Evolutionary conservation across 1,140 invertebrate genomes (phyloP).

Genomic region (Uloborus diversus): DNA sequence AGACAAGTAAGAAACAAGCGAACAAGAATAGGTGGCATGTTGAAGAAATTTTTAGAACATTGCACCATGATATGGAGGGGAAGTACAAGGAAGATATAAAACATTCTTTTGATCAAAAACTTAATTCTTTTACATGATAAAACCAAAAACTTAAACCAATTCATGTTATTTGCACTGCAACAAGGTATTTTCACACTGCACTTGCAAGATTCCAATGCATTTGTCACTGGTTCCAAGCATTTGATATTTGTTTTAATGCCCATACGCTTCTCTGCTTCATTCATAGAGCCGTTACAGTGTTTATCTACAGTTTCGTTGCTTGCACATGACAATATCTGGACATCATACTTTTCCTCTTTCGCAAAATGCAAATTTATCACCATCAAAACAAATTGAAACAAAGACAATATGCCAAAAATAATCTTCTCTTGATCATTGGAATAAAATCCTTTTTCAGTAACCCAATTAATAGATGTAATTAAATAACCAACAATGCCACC

Average conservation of each 20-base stretch:
- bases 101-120: neutral
- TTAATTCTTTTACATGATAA: neutral
- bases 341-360: conserved; percentile 49
- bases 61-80: neutral
- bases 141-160: neutral
- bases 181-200: neutral
- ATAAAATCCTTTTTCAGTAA: conserved; percentile 44
- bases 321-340: neutral
- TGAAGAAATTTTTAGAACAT: conserved; percentile 30
- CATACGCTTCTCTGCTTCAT: neutral
- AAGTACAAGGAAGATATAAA: neutral
- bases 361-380: conserved; percentile 60
- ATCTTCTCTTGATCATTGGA: conserved; percentile 59
- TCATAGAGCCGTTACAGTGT: conserved; percentile 31
- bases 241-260: too few relatives aligned
- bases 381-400: too few relatives aligned
- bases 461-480: conserved; percentile 69
- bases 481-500: conserved; percentile 69
- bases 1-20: conserved; percentile 62
- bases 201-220: too few relatives aligned
- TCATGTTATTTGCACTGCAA: neutral
- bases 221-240: neutral
- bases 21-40: conserved; percentile 64
- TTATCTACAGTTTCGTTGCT: conserved; percentile 11
- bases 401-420: conserved; percentile 56